Percentiles rank a stretch among this genome's conserved stretches.
Conservation (phyloP, 2,113 vertebrate genomes). For the Columba janthina region DNA sequence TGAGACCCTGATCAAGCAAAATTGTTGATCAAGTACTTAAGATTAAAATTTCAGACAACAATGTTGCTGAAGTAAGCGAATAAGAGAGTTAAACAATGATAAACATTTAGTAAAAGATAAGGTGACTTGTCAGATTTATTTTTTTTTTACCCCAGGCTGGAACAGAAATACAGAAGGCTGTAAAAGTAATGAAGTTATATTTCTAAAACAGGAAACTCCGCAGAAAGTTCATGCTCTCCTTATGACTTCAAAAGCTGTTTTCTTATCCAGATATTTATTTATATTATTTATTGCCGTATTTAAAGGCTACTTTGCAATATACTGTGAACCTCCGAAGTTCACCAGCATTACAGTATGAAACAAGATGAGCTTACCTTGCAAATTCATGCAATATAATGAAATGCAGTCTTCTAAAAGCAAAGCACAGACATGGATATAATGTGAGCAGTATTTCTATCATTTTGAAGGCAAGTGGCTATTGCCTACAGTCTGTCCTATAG, state of each 20-base stretch:
- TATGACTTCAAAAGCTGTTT: background rate
- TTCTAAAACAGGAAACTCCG: background rate
- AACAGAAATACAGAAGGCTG: background rate
- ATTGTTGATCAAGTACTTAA: background rate
- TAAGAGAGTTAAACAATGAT: background rate
- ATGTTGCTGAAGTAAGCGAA: background rate
- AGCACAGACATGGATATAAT: background rate
- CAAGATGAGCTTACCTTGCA: background rate
- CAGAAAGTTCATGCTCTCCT: background rate
- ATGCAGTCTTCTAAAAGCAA: background rate
- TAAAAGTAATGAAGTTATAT: background rate
- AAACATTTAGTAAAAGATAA: background rate
- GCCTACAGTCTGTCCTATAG: background rate
- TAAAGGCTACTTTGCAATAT: background rate
- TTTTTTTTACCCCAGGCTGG: background rate
- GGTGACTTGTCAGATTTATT: background rate
- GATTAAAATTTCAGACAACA: background rate
- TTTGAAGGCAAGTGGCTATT: background rate
- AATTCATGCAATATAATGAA: constrained; percentile 8
- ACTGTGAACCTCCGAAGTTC: constrained; percentile 17
- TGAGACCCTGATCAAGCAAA: background rate
- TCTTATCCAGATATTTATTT: background rate
- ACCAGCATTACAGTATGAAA: constrained; percentile 31
- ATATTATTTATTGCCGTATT: background rate
- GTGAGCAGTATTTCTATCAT: background rate